phyloP scores from a whole-genome alignment of 2,113 vertebrate species.

The Numenius arquata region DNA sequence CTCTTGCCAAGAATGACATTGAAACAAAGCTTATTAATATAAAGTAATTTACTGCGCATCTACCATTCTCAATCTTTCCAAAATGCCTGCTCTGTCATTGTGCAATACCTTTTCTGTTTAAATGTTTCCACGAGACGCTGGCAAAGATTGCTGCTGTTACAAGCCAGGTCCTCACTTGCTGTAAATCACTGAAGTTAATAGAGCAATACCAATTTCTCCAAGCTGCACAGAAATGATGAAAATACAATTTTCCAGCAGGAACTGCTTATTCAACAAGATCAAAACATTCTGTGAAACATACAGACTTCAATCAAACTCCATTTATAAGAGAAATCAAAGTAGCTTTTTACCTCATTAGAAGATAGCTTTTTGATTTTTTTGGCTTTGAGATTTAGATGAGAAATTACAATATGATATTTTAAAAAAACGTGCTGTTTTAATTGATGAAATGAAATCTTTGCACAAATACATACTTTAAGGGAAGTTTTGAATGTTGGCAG shows the following conservation, averaged over 20 bases:
- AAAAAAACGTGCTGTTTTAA: background rate
- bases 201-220: slow-evolving; percentile 33
- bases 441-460: background rate
- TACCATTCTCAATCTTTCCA: background rate
- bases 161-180: background rate
- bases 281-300: slow-evolving; percentile 12
- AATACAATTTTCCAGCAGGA: slow-evolving; percentile 38
- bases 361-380: background rate
- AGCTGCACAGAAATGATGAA: slow-evolving; percentile 15
- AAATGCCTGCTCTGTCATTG: background rate
- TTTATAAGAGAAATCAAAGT: slow-evolving; percentile 39
- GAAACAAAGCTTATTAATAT: slow-evolving; percentile 38
- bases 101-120: slow-evolving; percentile 8
- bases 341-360: slow-evolving; percentile 36
- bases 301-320: slow-evolving; percentile 18
- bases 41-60: background rate
- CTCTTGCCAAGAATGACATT: background rate
- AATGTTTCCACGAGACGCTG: background rate
- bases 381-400: slow-evolving; percentile 38
- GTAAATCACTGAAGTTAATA: slow-evolving; percentile 41
- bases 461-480: background rate
- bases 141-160: slow-evolving; percentile 18
- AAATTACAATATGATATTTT: background rate
- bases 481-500: background rate
- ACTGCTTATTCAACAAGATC: slow-evolving; percentile 51